Evolutionary conservation across 2,113 vertebrate species (phyloP).

Genomic region (Engystomops pustulosus): DNA sequence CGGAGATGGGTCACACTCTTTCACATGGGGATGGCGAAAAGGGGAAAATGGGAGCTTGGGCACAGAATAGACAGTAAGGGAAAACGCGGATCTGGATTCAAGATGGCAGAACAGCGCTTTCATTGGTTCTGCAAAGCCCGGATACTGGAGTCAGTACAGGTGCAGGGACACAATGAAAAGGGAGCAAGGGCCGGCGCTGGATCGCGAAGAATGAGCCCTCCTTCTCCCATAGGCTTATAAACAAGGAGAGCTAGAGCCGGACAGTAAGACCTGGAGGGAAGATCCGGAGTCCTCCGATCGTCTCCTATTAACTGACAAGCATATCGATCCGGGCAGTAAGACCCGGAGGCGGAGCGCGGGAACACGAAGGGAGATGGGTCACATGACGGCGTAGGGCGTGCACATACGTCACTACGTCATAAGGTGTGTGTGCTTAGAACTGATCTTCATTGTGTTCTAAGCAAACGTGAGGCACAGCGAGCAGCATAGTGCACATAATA

Average conservation of each 20-base stretch:
- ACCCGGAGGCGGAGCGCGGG: conserved; percentile 55
- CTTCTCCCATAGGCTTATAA: conserved; percentile 38
- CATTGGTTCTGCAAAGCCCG: conserved; percentile 35
- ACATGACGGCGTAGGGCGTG: conserved; percentile 49
- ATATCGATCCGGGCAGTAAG: conserved; percentile 42
- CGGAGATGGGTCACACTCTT: conserved; percentile 17
- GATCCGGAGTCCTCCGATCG: conserved; percentile 25
- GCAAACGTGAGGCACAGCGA: conserved; percentile 21
- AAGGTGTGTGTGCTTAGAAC: conserved; percentile 40
- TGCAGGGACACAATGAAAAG: conserved; percentile 18
- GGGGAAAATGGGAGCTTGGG: not conserved
- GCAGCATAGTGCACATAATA: conserved; percentile 12
- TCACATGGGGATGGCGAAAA: conserved; percentile 2
- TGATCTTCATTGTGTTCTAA: conserved; percentile 41
- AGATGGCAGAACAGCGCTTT: conserved; percentile 19
- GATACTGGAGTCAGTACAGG: conserved; percentile 36
- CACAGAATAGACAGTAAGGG: conserved; percentile 7
- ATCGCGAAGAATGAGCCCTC: conserved; percentile 32
- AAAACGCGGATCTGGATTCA: conserved; percentile 38
- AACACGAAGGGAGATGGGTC: conserved; percentile 16
- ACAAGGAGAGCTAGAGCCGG: not conserved
- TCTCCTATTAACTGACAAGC: not conserved
- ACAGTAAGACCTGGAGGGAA: conserved; percentile 36
- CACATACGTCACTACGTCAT: conserved; percentile 32
- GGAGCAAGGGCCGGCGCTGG: conserved; percentile 20